Evolutionary conservation across 1,140 invertebrate species (phyloP), one percentile per base, ranked within the genome.

Genomic region (Cherax destructor): DNA sequence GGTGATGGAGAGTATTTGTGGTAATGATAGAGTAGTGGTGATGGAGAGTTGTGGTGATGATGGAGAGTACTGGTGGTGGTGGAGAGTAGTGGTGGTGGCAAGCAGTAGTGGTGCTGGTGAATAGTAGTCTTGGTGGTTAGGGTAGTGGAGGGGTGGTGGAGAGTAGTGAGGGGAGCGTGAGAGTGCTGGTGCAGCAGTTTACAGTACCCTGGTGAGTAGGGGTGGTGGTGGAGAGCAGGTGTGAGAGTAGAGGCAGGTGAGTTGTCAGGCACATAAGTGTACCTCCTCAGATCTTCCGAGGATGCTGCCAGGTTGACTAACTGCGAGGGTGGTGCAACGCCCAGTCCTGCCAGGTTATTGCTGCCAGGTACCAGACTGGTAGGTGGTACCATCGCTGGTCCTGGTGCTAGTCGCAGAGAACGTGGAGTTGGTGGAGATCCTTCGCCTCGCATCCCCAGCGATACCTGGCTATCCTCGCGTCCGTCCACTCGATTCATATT

Each of bases 351-450:
- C 77, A 92, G 78, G 56, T 65, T 90, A 76, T 88, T 87, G 52
- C 86, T 83, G 10, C 90, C 92, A 47, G 83, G 86, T 11, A 85
- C 88, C 9, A 92, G 69, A 50, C 83, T 91, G 61, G 88, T 88
- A 0, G 92, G 88, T 50, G 92, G 89, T 21, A 65, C 83, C 80
- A 91, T 86, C 16, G 84, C 84, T 24, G 78, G 78, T 61, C 88
- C 76, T n/a, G 88, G 59, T 41, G 88, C 81, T 4, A 93, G 84
- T 47, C 97, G 96, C 92, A 99, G 95, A 47, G 98, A 98, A 84
- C 97, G 96, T 59, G 97, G 97, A 4, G 98, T 98, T 56, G 98
- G 95, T 41, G 98, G 98, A 93, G 96, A 96, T 81, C 96, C 97
- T 93, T 95, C 95, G 92, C 95, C 94, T 89, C 95, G 95, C 90